These are phyloP conservation scores for Acanthochromis polyacanthus DNA, from an alignment of 2,113 vertebrate species.

Conservation along the genomic window DNA sequence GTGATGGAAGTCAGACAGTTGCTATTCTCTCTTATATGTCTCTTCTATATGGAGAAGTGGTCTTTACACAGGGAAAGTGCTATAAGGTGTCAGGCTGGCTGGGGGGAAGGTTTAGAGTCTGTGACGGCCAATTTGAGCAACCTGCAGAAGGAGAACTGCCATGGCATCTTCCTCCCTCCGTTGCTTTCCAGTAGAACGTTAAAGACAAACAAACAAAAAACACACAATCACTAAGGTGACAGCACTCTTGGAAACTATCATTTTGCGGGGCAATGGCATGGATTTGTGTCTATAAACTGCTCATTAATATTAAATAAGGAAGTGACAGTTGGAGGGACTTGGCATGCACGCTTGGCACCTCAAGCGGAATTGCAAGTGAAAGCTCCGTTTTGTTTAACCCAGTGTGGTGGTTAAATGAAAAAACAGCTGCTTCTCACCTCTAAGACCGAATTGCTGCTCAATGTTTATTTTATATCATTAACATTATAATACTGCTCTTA, in stretches of 20 bases:
- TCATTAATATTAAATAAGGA: conserved; percentile 82
- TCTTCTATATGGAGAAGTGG: conserved; percentile 62
- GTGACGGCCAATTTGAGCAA: conserved; percentile 79
- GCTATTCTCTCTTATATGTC: conserved; percentile 36
- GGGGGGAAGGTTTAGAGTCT: conserved; percentile 72
- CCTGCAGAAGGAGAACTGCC: conserved; percentile 57
- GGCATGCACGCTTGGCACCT: conserved; percentile 64
- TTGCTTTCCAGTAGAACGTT: conserved; percentile 36
- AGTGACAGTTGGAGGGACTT: conserved; percentile 80
- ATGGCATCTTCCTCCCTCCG: conserved; percentile 47
- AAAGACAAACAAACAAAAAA: background rate
- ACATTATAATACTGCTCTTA: background rate
- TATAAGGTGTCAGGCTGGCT: conserved; percentile 60
- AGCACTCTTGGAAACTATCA: conserved; percentile 19
- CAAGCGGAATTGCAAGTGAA: conserved; percentile 55
- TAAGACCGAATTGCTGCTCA: conserved; percentile 24
- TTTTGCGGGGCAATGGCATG: conserved; percentile 27
- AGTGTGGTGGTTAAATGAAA: conserved; percentile 62
- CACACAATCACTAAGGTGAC: conserved; percentile 45
- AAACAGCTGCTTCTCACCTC: conserved; percentile 61
- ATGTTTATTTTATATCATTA: background rate
- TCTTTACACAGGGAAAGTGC: conserved; percentile 59
- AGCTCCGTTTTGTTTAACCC: conserved; percentile 68
- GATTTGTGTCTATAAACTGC: conserved; percentile 62
- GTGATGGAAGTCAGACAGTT: conserved; percentile 35